Evolutionary conservation across 2,888 invertebrate species (phyloP), one percentile per base, ranked within the genome.

Genomic region (Nephrotoma appendiculata): DNA sequence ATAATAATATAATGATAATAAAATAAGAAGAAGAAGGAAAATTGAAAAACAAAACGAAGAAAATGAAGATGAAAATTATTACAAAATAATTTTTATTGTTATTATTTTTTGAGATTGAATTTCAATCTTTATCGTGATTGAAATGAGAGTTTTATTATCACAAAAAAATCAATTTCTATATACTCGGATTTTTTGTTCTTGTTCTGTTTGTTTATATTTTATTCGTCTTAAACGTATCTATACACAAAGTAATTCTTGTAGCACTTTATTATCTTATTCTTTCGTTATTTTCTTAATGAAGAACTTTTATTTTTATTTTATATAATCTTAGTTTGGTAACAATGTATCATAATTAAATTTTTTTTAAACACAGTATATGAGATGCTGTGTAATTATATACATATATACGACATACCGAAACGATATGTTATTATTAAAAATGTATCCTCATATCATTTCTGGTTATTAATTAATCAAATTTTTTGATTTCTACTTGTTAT

Each of bases 71-170:
- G 71, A 71, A 71, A 71, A 71, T 71, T 71, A 71, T 71, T 31
- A 71, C 71, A 71, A 71, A 71, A 71, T 71, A 71, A 71, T 71
- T 71, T 71, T 71, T 71, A 71, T 31, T 71, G 31, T 71, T 71
- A 71, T 71, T 71, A 71, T 71, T 71, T 71, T 71, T 71, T 71
- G 71, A 71, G 71, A 71, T 71, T 71, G 71, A 71, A 71, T 71
- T 71, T 71, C 71, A 71, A 71, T 71, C 71, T 71, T 71, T 71
- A 71, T 85, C 85, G 44, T 85, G 85, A 44, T 85, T 85, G 85
- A 85, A 85, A 44, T 85, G 85, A 85, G 43, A 41, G 44, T 85
- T 85, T 85, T 85, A 85, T 85, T 85, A 43, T 85, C 43, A 85
- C n/a, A 85, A 83, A 85, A n/a, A 85, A 85, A 85, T 85, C 71